Evolutionary conservation across 2,797 vertebrate genomes (phyloP).

Genomic region (Platyrinchus mystaceus): DNA sequence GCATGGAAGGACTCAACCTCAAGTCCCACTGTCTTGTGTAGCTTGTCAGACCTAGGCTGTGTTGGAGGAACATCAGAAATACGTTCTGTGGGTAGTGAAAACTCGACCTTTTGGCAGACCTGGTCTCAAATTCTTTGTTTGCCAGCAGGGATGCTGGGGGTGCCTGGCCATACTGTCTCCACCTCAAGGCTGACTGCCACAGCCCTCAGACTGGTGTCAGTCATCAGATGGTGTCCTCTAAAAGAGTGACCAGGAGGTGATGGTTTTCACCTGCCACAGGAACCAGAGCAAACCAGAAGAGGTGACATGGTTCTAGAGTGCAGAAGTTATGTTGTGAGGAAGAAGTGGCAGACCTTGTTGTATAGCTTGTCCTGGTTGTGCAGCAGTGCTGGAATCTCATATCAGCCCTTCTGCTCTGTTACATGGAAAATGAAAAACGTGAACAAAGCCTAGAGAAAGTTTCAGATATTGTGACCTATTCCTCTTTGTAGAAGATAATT

Average conservation of each 20-base stretch:
- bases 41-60: background rate
- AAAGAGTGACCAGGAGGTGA: background rate
- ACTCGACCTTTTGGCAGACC: background rate
- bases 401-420: background rate
- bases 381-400: background rate
- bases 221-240: background rate
- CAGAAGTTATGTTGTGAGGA: background rate
- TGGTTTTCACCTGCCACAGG: background rate
- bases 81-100: background rate
- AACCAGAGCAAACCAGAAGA: background rate
- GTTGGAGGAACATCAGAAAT: background rate
- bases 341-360: background rate
- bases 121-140: background rate
- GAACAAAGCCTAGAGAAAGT: background rate
- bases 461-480: background rate
- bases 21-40: background rate
- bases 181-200: background rate
- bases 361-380: background rate
- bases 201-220: no score
- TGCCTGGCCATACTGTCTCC: background rate
- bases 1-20: fast-evolving
- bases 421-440: background rate
- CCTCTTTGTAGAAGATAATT: background rate
- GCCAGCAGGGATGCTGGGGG: background rate
- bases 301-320: background rate